Conservation (phyloP, 2,113 vertebrate species). For the Phalacrocorax carbo region DNA sequence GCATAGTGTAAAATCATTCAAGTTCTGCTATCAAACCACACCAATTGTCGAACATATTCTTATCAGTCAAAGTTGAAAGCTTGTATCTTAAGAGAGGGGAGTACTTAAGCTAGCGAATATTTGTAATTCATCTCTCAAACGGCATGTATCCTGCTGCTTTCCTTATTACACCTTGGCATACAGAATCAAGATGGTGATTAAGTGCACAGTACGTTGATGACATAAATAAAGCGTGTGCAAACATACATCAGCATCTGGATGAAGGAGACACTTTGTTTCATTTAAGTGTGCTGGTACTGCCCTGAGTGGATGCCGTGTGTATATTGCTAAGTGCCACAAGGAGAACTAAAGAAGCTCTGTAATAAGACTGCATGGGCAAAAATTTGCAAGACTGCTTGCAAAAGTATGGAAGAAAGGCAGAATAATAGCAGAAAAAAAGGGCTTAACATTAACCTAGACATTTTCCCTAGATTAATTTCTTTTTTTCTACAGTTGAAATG, state of each 20-base stretch:
- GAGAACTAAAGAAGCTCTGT: neutral
- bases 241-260: too few species aligned
- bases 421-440: neutral
- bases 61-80: neutral
- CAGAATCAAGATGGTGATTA: neutral
- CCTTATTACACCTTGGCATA: neutral
- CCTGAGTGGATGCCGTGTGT: neutral
- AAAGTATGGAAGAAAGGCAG: neutral
- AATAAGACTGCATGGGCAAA: neutral
- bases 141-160: neutral
- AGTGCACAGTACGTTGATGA: neutral
- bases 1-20: neutral
- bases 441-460: neutral
- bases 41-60: neutral
- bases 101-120: neutral
- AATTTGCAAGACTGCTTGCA: neutral
- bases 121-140: neutral
- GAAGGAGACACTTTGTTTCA: neutral
- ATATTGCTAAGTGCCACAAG: neutral
- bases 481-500: neutral
- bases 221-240: neutral
- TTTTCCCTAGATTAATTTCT: neutral
- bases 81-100: neutral
- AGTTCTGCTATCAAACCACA: neutral
- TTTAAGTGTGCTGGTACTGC: neutral